Evolutionary conservation across 2,113 vertebrate genomes (phyloP).

Genomic region (Ophiodon elongatus): DNA sequence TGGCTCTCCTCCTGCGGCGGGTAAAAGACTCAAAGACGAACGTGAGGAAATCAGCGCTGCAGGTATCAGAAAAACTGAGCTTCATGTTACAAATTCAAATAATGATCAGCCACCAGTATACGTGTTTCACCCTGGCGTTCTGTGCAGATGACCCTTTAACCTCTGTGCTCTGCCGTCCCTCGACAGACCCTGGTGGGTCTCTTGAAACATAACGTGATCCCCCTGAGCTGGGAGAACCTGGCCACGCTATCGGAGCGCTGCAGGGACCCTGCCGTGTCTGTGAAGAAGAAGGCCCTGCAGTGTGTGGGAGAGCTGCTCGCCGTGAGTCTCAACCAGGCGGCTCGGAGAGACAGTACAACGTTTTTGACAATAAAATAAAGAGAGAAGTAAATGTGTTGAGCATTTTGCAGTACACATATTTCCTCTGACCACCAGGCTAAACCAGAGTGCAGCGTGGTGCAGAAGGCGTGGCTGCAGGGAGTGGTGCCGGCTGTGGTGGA

Average conservation of each 20-base stretch:
- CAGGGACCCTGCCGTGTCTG: constrained; percentile 91
- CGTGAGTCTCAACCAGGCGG: constrained; percentile 82
- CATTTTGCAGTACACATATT: background rate
- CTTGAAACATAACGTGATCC: constrained; percentile 86
- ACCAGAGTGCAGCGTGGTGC: constrained; percentile 76
- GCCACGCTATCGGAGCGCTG: constrained; percentile 88
- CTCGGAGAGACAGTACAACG: background rate
- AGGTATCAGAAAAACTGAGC: constrained; percentile 81
- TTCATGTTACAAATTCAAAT: background rate
- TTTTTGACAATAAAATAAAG: background rate
- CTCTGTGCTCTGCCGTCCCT: background rate
- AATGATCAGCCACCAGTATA: background rate
- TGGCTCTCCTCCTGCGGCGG: constrained; percentile 86
- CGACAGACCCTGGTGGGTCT: constrained; percentile 88
- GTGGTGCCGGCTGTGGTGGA: constrained; percentile 90
- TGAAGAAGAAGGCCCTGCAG: constrained; percentile 92
- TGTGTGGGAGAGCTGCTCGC: constrained; percentile 90
- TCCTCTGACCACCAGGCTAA: constrained; percentile 80
- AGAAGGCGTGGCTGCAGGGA: constrained; percentile 90
- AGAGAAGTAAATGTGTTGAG: background rate
- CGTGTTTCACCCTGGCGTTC: background rate
- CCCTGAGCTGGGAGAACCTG: constrained; percentile 83
- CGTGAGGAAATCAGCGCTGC: constrained; percentile 93
- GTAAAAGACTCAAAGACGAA: constrained; percentile 88
- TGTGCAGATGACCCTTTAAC: background rate